Evolutionary conservation across 1,140 invertebrate genomes (phyloP).

Genomic region (Phocides pigmalion): DNA sequence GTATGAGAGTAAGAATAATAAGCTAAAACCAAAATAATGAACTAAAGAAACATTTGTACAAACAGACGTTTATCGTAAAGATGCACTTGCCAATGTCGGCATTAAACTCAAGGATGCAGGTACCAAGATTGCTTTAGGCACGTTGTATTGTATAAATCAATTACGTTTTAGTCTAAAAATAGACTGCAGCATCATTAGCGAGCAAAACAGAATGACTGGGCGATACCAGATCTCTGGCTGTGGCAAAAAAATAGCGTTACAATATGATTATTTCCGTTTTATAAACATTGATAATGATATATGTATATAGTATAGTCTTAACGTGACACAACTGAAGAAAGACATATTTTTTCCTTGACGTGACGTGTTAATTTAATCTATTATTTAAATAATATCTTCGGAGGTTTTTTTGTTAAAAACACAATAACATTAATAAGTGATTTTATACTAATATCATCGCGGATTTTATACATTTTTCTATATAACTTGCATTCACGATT

Average conservation of each 20-base stretch:
- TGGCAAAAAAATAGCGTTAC: neutral
- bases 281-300: neutral
- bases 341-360: too few relatives aligned
- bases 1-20: too few relatives aligned
- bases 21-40: too few relatives aligned
- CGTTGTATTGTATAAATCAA: conserved; percentile 9
- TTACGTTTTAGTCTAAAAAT: conserved; percentile 12
- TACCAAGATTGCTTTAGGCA: neutral
- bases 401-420: too few relatives aligned
- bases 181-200: conserved; percentile 12
- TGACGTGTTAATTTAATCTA: too few relatives aligned
- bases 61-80: neutral
- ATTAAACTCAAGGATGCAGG: conserved; percentile 8
- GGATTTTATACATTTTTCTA: too few relatives aligned
- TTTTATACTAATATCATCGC: too few relatives aligned
- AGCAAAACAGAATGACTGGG: conserved; percentile 7
- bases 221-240: neutral
- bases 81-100: neutral
- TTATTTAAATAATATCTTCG: too few relatives aligned
- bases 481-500: too few relatives aligned
- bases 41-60: neutral
- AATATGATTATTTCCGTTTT: neutral
- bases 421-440: too few relatives aligned
- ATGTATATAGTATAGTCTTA: too few relatives aligned
- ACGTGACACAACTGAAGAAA: too few relatives aligned